Conservation (phyloP, 2,888 invertebrate species). For the Lypha dubia region DNA sequence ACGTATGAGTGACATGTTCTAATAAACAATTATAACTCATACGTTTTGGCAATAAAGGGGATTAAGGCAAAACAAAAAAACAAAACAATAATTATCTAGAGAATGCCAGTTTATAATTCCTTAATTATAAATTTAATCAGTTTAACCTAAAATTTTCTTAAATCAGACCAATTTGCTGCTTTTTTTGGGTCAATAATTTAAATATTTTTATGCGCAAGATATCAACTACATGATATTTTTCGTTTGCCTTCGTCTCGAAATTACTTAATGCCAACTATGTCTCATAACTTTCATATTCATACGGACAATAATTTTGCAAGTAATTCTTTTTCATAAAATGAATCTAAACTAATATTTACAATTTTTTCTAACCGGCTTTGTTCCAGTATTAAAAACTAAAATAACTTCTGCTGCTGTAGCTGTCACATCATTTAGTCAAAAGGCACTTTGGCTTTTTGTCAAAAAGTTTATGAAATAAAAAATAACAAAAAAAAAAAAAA, state of each 20-base stretch:
- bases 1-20: neutral
- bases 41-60: neutral
- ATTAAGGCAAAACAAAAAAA: neutral
- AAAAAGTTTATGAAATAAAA: constrained; percentile 74
- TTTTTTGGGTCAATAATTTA: too few species aligned
- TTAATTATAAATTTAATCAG: too few species aligned
- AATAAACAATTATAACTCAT: neutral
- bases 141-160: neutral
- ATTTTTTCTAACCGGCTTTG: constrained; percentile 13
- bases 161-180: neutral
- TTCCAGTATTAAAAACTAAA: constrained; percentile 29
- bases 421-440: constrained; percentile 41
- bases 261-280: neutral
- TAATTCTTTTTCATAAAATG: neutral
- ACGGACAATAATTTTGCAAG: constrained; percentile 9
- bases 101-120: too few species aligned
- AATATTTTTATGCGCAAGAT: too few species aligned
- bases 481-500: too few species aligned
- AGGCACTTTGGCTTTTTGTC: constrained; percentile 79
- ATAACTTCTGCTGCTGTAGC: constrained; percentile 32
- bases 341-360: constrained; percentile 35
- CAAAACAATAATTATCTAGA: neutral
- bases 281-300: neutral
- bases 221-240: neutral
- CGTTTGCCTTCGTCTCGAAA: neutral